These are phyloP conservation scores for Drymodes brunneopygia DNA, from an alignment of 2,113 vertebrate genomes.

Conservation along the genomic window DNA sequence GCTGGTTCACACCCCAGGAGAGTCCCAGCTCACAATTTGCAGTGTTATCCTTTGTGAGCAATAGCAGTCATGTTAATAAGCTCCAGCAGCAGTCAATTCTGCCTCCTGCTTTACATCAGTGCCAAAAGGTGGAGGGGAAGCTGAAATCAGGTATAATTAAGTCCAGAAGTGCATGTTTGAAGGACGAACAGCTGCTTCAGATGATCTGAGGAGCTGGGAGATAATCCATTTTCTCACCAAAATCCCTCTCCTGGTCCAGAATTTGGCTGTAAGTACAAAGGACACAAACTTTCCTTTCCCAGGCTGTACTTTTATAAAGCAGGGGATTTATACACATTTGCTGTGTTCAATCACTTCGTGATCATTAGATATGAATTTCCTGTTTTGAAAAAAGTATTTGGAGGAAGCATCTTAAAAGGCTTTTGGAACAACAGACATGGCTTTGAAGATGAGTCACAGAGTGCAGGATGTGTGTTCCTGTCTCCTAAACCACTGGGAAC, in stretches of 20 bases:
- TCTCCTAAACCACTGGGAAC: neutral
- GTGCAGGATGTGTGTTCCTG: neutral
- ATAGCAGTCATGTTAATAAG: neutral
- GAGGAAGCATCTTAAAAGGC: conserved; percentile 18
- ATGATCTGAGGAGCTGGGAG: neutral
- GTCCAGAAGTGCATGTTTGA: neutral
- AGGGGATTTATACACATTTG: neutral
- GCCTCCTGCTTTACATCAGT: neutral
- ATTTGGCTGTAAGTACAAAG: neutral
- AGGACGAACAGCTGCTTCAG: neutral
- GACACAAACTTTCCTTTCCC: neutral
- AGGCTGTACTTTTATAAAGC: neutral
- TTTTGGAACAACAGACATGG: neutral
- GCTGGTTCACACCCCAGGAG: neutral
- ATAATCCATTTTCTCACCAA: neutral
- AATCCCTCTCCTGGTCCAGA: neutral
- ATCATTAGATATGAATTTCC: neutral
- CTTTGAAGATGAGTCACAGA: neutral
- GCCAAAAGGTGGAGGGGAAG: neutral
- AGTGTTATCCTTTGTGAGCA: neutral
- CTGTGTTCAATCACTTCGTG: neutral
- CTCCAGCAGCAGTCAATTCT: neutral
- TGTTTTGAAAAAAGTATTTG: neutral
- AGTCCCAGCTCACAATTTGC: neutral
- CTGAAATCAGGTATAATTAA: neutral